Evolutionary conservation across 2,113 vertebrate genomes (phyloP).

Genomic region (Podarcis cretensis): DNA sequence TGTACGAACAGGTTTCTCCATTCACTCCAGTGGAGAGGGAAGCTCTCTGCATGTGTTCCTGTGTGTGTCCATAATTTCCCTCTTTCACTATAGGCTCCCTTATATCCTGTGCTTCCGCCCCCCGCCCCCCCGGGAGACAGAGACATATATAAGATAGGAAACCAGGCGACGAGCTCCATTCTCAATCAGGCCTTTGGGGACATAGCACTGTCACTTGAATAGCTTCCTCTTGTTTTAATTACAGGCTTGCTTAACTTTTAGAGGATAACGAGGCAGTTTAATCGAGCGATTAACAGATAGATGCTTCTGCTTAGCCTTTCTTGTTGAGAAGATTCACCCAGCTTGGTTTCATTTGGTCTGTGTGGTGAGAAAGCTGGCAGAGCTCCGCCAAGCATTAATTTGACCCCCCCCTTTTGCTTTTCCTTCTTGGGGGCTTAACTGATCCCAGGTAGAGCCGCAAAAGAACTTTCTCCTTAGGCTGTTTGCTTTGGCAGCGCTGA

Average conservation of each 20-base stretch:
- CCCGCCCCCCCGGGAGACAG: not conserved
- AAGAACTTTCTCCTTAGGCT: constrained; percentile 42
- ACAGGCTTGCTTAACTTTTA: constrained; percentile 6
- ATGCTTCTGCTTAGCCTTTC: constrained; percentile 30
- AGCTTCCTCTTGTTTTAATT: constrained; percentile 30
- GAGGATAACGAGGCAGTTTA: constrained; percentile 23
- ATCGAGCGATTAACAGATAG: constrained; percentile 48
- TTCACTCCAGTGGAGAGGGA: not conserved
- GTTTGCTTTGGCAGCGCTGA: constrained; percentile 34
- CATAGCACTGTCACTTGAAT: not conserved
- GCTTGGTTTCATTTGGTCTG: no score
- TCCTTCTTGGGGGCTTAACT: constrained; percentile 53
- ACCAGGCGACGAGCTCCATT: not conserved
- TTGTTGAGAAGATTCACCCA: no score
- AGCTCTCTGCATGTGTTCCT: not conserved
- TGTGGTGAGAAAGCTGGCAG: no score
- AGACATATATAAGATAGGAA: not conserved
- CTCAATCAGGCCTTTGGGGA: not conserved
- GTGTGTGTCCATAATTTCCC: not conserved
- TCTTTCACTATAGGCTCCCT: not conserved
- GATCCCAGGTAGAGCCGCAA: constrained; percentile 58
- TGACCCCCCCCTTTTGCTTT: constrained; percentile 43
- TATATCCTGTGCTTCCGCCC: not conserved
- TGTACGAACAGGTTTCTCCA: not conserved
- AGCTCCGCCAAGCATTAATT: constrained; percentile 37